Base-by-base conservation (phyloP, 2,113 vertebrate species). In the Calonectris borealis region DNA sequence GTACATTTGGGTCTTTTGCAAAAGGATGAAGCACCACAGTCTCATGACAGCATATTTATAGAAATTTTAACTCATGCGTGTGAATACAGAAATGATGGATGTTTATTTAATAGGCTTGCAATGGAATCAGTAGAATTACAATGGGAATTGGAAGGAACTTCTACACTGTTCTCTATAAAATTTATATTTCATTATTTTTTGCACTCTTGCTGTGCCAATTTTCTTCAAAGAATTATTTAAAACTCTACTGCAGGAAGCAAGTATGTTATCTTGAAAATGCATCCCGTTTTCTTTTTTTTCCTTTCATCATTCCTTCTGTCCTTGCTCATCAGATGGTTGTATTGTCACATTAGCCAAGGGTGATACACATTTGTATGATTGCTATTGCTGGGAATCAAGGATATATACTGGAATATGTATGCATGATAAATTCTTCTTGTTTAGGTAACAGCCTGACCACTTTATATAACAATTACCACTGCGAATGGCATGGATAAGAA, bases 321-420 rank as follows among this genome's bases (percentile, higher is more conserved):
- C 85, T 96, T 96, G 77, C 38, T 97, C 93, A 96, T 97, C 90
- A 93, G 85, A 79, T 68, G n/a, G 29, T 71, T 93, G 42, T 87
- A 85, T 10, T 86, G 66, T 93, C 70, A 89, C 66, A 89, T 80
- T 96, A 96, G 69, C 66, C 72, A 94, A 94, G 49, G 86, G 46
- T 72, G 79, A 81, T 81, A 78, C 26, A 16, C 6, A 69, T 77
- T 80, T 71, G 32, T 65, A 29, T 46, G 49, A 94, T 10, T 95
- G 36, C 32, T 91, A 13, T 60, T 78, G 42, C 64, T 88, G 76
- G 78, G 49, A 94, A 93, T 90, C 69, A 92, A 90, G 55, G 64
- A 81, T 92, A 72, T 40, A 72, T 88, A 58, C 78, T 78, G 61
- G 76, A 94, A 92, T 91, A 85, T 57, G 70, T 83, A 83, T 83